Percentiles rank a stretch among this genome's conserved stretches.
Conservation (phyloP, 1,140 invertebrate species). For the Chironomus striatipennis region DNA sequence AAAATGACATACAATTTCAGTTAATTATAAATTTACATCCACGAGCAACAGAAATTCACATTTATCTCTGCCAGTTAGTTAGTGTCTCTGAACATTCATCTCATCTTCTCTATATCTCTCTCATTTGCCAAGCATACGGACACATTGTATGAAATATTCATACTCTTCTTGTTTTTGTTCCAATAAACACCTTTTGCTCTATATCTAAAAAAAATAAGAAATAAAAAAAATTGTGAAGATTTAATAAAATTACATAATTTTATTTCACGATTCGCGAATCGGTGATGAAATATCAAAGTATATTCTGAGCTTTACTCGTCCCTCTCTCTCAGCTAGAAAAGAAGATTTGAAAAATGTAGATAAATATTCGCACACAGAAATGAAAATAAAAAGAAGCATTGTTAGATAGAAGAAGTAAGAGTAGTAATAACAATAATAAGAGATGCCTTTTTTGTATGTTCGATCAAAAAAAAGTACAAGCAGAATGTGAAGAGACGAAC, state of each 20-base stretch:
- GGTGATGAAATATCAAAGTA: conserved; percentile 5
- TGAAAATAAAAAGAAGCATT: background rate
- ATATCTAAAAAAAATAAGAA: background rate
- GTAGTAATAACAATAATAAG: background rate
- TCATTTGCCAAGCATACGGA: background rate
- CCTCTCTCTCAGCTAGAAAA: background rate
- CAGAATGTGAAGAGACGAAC: too few species aligned
- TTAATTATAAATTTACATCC: background rate
- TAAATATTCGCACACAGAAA: background rate
- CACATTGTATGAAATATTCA: background rate
- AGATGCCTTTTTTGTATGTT: background rate
- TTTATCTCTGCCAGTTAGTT: background rate
- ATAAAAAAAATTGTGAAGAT: background rate
- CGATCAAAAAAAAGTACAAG: too few species aligned
- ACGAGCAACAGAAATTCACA: background rate
- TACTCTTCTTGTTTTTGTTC: background rate
- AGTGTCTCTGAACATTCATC: background rate
- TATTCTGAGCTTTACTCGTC: background rate
- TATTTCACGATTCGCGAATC: background rate
- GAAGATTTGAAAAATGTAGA: background rate
- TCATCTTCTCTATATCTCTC: background rate
- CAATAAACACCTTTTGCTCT: conserved; percentile 6
- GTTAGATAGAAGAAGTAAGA: too few species aligned
- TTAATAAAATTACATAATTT: background rate
- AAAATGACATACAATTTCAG: too few species aligned